phyloP scores from a whole-genome alignment of 1,140 invertebrate genomes.

The Nasonia longicornis region DNA sequence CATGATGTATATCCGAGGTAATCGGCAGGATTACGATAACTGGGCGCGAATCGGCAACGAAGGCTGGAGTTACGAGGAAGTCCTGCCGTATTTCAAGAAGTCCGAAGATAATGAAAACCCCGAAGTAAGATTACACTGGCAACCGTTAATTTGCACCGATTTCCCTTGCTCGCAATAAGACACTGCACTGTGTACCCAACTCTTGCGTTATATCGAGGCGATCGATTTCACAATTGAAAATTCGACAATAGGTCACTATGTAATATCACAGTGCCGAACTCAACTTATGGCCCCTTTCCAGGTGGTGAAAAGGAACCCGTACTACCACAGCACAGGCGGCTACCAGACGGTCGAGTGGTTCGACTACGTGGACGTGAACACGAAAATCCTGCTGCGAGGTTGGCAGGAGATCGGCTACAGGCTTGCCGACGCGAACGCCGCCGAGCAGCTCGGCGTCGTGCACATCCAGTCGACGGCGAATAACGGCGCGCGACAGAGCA shows the following conservation, averaged over 20 bases:
- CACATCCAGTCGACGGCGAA: constrained; percentile 72
- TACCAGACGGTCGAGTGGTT: constrained; percentile 75
- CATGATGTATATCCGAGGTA: constrained; percentile 79
- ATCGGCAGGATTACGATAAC: constrained; percentile 75
- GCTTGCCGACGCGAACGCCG: constrained; percentile 71
- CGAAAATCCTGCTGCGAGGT: constrained; percentile 70
- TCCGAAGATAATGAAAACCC: constrained; percentile 67
- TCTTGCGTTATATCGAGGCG: too few species aligned
- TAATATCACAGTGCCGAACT: too few species aligned
- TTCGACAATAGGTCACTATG: not conserved
- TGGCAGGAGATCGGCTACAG: constrained; percentile 73
- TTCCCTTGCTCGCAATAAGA: not conserved
- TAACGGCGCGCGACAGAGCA: constrained; percentile 77
- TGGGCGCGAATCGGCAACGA: constrained; percentile 76
- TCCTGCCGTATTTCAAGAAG: constrained; percentile 74
- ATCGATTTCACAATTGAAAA: not conserved
- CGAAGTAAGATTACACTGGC: constrained; percentile 49
- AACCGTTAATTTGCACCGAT: not conserved
- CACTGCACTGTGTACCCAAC: too few species aligned
- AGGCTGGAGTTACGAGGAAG: constrained; percentile 76
- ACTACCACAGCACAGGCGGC: constrained; percentile 72
- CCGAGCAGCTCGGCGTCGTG: constrained; percentile 72
- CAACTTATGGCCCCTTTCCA: constrained; percentile 35
- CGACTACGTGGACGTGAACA: constrained; percentile 72
- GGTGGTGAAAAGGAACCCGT: constrained; percentile 60